Conservation (phyloP, 2,113 vertebrate genomes). For the Gobiocypris rarus region DNA sequence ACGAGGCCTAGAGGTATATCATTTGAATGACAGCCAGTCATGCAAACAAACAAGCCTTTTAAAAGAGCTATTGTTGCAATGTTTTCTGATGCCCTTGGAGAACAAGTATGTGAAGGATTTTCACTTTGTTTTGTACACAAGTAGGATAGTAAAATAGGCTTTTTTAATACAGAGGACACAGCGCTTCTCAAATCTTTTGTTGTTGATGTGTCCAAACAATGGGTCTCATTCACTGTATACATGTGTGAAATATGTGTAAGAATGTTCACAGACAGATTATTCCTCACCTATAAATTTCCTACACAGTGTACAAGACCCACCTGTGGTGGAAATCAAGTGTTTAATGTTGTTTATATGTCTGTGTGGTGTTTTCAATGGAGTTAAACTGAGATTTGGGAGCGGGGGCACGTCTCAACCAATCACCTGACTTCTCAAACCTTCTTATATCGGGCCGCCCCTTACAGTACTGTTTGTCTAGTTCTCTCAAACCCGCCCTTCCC, state of each 20-base stretch:
- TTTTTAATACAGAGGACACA: neutral
- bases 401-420: too few relatives aligned
- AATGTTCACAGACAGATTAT: neutral
- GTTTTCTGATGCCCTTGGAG: constrained; percentile 42
- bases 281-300: neutral
- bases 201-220: neutral
- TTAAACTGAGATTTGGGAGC: too few relatives aligned
- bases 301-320: too few relatives aligned
- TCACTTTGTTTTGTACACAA: neutral
- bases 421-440: too few relatives aligned
- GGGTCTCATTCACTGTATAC: neutral
- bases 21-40: constrained; percentile 43
- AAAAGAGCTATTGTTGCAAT: constrained; percentile 42
- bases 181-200: neutral
- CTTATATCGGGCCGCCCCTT: too few relatives aligned
- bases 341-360: too few relatives aligned
- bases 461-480: too few relatives aligned
- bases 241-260: neutral
- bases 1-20: constrained; percentile 46
- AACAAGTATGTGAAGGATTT: neutral
- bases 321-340: too few relatives aligned
- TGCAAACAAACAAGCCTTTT: constrained; percentile 48
- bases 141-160: neutral
- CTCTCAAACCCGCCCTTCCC: too few relatives aligned
- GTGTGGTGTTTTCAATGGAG: too few relatives aligned